phyloP scores from a whole-genome alignment of 2,113 vertebrate species.

The Eidolon helvum region DNA sequence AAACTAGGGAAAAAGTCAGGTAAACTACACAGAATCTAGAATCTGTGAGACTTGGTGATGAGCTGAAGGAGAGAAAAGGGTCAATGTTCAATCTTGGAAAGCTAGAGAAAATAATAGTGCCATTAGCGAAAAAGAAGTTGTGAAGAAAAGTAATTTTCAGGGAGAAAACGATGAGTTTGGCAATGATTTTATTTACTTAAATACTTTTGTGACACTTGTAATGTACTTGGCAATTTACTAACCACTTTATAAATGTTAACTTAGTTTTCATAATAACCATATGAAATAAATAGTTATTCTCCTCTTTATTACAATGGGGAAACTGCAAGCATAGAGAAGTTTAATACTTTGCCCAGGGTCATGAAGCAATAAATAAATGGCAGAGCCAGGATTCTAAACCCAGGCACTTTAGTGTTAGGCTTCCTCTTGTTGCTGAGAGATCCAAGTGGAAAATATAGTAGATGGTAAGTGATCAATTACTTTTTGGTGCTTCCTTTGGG shows the following conservation, averaged over 20 bases:
- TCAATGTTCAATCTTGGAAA: conserved; percentile 25
- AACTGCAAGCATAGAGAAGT: neutral
- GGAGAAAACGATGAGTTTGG: conserved; percentile 34
- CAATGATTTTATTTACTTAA: conserved; percentile 57
- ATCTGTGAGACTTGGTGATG: neutral
- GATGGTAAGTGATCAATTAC: neutral
- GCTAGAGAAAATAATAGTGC: neutral
- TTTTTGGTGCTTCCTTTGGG: neutral
- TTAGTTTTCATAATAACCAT: conserved; percentile 36
- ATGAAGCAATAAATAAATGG: neutral
- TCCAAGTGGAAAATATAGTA: neutral
- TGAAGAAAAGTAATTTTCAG: conserved; percentile 45
- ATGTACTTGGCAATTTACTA: conserved; percentile 11
- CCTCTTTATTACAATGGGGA: conserved; percentile 9
- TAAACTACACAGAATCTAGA: neutral
- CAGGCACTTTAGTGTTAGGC: neutral
- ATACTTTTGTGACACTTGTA: conserved; percentile 22
- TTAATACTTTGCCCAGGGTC: conserved; percentile 23
- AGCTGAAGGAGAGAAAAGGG: neutral
- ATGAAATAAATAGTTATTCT: conserved; percentile 37
- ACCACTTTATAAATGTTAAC: conserved; percentile 50
- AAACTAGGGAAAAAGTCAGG: neutral
- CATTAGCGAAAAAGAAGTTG: conserved; percentile 28
- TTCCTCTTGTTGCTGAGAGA: neutral
- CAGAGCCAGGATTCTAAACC: conserved; percentile 10